Evolutionary conservation across 2,797 vertebrate species (phyloP).

Genomic region (Chaetophractus vellerosus): DNA sequence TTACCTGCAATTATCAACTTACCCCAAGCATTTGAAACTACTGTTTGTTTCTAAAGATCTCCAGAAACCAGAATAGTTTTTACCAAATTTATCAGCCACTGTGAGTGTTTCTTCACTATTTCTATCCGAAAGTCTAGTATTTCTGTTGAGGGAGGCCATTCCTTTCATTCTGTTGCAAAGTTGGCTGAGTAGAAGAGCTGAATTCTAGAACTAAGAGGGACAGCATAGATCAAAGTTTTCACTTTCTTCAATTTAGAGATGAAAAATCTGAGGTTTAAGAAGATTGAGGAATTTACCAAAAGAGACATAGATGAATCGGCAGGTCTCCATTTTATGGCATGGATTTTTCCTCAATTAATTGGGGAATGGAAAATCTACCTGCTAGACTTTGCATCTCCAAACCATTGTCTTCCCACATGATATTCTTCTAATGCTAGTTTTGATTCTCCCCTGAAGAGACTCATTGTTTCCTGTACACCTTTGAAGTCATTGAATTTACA

Average conservation of each 20-base stretch:
- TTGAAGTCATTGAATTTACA: neutral
- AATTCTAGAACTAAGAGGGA: neutral
- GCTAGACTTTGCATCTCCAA: neutral
- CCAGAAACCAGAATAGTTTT: neutral
- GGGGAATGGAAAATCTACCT: neutral
- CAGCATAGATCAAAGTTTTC: neutral
- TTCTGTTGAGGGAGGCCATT: neutral
- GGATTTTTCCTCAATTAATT: neutral
- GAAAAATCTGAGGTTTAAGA: neutral
- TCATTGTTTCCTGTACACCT: neutral
- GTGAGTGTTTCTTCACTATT: neutral
- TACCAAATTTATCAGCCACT: neutral
- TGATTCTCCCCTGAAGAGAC: neutral
- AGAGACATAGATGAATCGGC: neutral
- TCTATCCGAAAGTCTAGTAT: neutral
- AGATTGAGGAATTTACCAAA: neutral
- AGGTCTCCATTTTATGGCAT: neutral
- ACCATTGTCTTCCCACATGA: neutral
- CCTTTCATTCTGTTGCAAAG: neutral
- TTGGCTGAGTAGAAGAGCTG: neutral
- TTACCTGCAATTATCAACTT: neutral
- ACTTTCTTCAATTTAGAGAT: neutral
- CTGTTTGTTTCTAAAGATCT: neutral
- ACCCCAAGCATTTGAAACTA: neutral
- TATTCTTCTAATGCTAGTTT: neutral